A percentile compares a stretch with the other conserved stretches of the same genome.
Evolutionary conservation across 2,888 invertebrate genomes (phyloP).

Genomic region (Acrocera orbiculus): DNA sequence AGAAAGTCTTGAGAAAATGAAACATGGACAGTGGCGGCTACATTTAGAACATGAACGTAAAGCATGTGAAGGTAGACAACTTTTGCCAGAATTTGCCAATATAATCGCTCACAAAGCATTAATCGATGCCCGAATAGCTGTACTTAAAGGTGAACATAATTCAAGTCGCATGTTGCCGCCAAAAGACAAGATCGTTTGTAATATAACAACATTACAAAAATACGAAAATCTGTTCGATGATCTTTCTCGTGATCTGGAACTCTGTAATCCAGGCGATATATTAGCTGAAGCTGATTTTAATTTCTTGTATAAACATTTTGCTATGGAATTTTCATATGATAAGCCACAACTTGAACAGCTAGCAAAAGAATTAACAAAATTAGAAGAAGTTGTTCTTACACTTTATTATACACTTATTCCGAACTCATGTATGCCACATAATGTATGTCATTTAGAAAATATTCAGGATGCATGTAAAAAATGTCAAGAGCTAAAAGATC

Average conservation of each 20-base stretch:
- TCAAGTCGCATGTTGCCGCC: not conserved
- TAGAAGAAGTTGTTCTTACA: constrained; percentile 21
- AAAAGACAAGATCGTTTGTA: constrained; percentile 10
- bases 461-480: constrained; percentile 39
- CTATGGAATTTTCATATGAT: constrained; percentile 21
- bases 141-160: constrained; percentile 40
- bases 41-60: constrained; percentile 34
- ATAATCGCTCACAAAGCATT: constrained; percentile 56
- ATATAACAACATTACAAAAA: constrained; percentile 20
- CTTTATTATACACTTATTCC: constrained; percentile 18
- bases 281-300: constrained; percentile 25
- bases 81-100: constrained; percentile 49
- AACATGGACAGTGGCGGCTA: constrained; percentile 32
- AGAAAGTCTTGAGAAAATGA: constrained; percentile 41
- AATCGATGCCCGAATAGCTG: constrained; percentile 56
- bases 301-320: constrained; percentile 23
- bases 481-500: constrained; percentile 37
- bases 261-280: constrained; percentile 22
- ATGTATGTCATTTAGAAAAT: constrained; percentile 20
- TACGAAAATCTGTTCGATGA: constrained; percentile 25
- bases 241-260: constrained; percentile 21
- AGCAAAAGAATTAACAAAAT: constrained; percentile 19
- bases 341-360: constrained; percentile 21
- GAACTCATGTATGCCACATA: constrained; percentile 18
- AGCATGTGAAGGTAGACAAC: constrained; percentile 32